Conservation (phyloP, 2,888 invertebrate species). For the Drosophila paracracens region DNA sequence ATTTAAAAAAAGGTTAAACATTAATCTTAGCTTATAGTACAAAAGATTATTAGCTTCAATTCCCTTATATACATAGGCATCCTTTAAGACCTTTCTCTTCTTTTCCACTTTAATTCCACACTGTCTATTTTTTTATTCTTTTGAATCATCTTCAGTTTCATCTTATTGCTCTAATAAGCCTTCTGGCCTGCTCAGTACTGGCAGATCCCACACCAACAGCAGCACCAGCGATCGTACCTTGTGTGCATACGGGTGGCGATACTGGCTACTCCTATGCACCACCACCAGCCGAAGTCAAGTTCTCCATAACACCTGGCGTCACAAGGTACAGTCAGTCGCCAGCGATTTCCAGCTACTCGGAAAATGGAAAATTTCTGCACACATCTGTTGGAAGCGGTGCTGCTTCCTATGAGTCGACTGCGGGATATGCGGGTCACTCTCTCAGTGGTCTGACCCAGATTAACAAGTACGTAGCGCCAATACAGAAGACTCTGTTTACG, state of each 20-base stretch:
- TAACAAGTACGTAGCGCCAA: conserved; percentile 73
- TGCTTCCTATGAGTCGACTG: conserved; percentile 79
- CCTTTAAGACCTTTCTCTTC: neutral
- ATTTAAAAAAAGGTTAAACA: neutral
- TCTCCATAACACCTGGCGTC: conserved; percentile 84
- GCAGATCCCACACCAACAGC: conserved; percentile 71
- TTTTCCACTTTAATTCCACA: neutral
- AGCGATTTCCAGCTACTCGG: conserved; percentile 78
- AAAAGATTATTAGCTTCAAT: neutral
- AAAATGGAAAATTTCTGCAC: conserved; percentile 84
- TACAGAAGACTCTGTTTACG: conserved; percentile 70
- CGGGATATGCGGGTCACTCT: conserved; percentile 77
- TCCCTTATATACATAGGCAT: neutral
- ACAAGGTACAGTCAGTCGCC: conserved; percentile 79
- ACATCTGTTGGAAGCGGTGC: conserved; percentile 80
- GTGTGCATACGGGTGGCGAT: conserved; percentile 70
- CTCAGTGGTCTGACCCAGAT: conserved; percentile 68
- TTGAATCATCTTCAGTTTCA: conserved; percentile 43
- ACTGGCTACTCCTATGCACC: conserved; percentile 87
- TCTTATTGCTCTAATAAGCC: conserved; percentile 78
- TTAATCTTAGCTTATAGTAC: neutral
- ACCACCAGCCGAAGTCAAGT: conserved; percentile 86
- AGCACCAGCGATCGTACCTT: conserved; percentile 77
- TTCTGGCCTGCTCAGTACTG: conserved; percentile 69
- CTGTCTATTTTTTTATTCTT: neutral